Base-by-base conservation (phyloP, 2,113 vertebrate species). In the Phocoena sinus region DNA sequence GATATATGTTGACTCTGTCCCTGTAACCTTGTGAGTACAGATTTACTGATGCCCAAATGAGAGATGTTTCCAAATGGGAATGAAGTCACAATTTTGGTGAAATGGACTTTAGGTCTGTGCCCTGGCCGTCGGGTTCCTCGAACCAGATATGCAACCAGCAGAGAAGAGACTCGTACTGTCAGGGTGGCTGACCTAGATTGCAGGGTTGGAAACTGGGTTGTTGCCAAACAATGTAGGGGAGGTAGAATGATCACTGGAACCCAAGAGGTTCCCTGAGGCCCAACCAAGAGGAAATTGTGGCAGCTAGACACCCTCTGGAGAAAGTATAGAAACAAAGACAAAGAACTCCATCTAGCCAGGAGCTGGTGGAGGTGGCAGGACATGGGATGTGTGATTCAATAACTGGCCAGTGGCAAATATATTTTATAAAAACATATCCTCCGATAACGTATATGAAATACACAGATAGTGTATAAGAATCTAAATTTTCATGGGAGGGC, bases 61-160 rank as follows among this genome's bases (percentile, higher is more conserved):
- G 12, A 65, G 44, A 9, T 25, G 4, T n/a, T 53, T 73, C 33
- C 20, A 47, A 38, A 8, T 65, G 11, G 67, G 28, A 50, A 65
- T 20, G 3, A 13, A 4, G 23, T 76, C n/a, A 50, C 0, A 5
- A n/a, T 56, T 65, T 26, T 18, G n/a, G 44, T 83, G 80, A 15
- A 50, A 23, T n/a, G 20, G 36, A 73, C 18, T 3, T 8, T 41
- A 31, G 33, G 33, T 53, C 58, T 65, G 1, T 5, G 4, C 28
- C n/a, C 26, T 47, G 33, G 6, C 11, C 15, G 23, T n/a, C 11
- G 28, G 20, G 12, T 6, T 85, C 26, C 28, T 65, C n/a, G 4
- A 76, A 41, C n/a, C 70, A 53, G 5, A 17, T 33, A 84, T 1
- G 1, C 12, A 50, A 38, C 17, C 0, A 0, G 18, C 33, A 11